Conservation (phyloP, 2,888 invertebrate species). For the Heliconius ethilla region DNA sequence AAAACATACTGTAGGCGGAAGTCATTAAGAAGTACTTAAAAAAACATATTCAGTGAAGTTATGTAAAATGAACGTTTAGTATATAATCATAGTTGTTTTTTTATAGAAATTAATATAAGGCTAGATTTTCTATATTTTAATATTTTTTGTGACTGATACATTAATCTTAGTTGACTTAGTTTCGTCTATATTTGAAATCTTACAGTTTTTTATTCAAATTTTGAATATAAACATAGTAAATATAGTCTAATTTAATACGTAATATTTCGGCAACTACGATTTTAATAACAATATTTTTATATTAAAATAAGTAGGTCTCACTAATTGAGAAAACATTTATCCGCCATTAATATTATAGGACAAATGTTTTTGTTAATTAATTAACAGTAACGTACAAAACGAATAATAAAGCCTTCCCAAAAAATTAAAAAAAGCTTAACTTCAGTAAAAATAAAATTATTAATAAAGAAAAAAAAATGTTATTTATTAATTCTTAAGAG, state of each 20-base stretch:
- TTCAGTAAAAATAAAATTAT: background rate
- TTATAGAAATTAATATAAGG: background rate
- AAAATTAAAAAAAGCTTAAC: background rate
- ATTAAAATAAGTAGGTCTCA: no score
- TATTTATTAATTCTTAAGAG: conserved; percentile 3
- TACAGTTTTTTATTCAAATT: background rate
- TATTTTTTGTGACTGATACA: background rate
- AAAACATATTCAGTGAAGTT: background rate
- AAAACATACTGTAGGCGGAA: background rate
- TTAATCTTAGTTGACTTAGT: background rate
- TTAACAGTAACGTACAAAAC: background rate
- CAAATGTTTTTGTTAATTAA: background rate
- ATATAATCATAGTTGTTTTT: background rate
- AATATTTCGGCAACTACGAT: no score
- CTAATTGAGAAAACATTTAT: background rate
- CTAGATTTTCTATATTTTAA: background rate
- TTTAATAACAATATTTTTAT: no score
- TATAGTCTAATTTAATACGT: background rate
- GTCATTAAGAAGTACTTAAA: background rate
- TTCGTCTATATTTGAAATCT: no score
- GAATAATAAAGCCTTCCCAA: background rate
- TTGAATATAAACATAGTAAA: background rate
- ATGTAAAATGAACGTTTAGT: background rate
- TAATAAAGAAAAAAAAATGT: background rate
- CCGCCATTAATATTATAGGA: background rate